Conservation (phyloP, 2,113 vertebrate species). For the Cryptomyrus ogoouensis region DNA sequence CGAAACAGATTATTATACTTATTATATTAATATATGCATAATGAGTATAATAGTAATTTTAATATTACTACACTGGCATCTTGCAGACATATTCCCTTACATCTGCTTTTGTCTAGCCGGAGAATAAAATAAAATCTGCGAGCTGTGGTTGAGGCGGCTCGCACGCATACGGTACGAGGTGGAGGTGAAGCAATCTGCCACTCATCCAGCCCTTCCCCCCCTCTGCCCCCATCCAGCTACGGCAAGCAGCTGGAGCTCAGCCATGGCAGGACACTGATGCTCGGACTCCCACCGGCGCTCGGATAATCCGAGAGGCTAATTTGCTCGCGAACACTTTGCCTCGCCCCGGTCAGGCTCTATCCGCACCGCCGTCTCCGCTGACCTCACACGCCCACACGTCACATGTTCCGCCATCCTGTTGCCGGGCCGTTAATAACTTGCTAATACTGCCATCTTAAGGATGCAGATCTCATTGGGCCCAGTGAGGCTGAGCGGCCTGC, state of each 20-base stretch:
- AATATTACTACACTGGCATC: not conserved
- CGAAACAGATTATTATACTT: not conserved
- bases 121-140: not conserved
- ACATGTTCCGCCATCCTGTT: not conserved
- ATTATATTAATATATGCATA: not conserved
- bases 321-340: not conserved
- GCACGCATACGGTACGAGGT: not conserved
- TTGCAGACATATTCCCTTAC: not conserved
- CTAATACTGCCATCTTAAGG: conserved; percentile 19
- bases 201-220: not conserved
- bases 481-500: not conserved
- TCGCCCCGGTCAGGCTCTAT: not conserved
- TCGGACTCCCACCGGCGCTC: not conserved
- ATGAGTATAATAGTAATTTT: not conserved
- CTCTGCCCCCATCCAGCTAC: not conserved
- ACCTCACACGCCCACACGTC: not conserved
- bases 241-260: not conserved
- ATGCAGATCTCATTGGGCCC: not conserved
- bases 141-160: not conserved
- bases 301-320: conserved; percentile 3
- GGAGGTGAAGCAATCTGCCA: not conserved
- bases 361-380: not conserved
- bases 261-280: not conserved
- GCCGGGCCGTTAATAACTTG: not conserved
- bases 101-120: not conserved